Base-by-base conservation (phyloP, 2,888 invertebrate genomes). In the Dolomedes plantarius region DNA sequence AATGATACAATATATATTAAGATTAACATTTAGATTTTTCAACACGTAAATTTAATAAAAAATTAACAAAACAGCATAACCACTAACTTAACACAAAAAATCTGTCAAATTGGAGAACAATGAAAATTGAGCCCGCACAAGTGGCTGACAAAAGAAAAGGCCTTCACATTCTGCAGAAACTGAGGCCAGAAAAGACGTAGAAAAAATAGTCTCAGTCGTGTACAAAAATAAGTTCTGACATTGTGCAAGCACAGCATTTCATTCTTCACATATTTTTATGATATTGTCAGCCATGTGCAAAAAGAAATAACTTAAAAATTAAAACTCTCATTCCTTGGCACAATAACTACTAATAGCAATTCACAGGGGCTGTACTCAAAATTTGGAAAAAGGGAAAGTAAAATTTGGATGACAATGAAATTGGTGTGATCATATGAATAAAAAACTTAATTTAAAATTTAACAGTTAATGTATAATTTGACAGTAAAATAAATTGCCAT, bases 141-240 rank as follows among this genome's bases (percentile, higher is more conserved):
- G 36, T 56, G 76, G 76, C 80, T 80, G 86, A 80, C 80, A 86
- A 80, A 86, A 41, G n/a, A n/a, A n/a, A 79, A 64, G 69, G 73
- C 62, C 78, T 68, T 72, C 75, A 39, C 72, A 39, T 67, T 80
- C 62, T 80, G 80, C 56, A 80, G 39, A 79, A 86, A 80, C 75
- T 65, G 64, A 75, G 75, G 86, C 71, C 80, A 65, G 62, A 86
- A 86, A 86, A 76, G 71, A 80, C 39, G 73, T 75, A 86, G 67
- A 80, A 86, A 86, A 86, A 72, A 86, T 80, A 86, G 71, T 86
- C 50, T 75, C 27, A 36, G 56, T 41, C 28, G 39, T 41, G 64
- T 86, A 86, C 72, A 80, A 86, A 86, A 86, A 86, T 86, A 86
- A 86, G 64, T 76, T 86, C 64, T 79, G 80, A 86, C 85, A 86